Evolutionary conservation across 2,888 invertebrate species (phyloP), one percentile per base, ranked within the genome.

Genomic region (Empis stercorea): DNA sequence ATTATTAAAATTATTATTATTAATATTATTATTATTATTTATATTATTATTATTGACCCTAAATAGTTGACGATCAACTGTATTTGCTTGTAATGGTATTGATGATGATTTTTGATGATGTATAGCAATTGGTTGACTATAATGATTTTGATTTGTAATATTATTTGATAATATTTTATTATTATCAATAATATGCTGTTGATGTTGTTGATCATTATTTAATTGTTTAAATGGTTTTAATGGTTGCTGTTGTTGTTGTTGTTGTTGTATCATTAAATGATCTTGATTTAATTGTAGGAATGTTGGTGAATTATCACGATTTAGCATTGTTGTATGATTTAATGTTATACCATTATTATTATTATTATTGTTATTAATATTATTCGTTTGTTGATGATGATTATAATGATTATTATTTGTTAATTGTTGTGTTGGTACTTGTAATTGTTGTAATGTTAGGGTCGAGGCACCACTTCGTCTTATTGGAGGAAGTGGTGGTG

Each of bases 401-500:
- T 27, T 27, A 27, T 27, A 27, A 27, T 27, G 23, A 27, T 27
- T 27, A 27, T 27, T 27, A 27, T 45, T 47, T 20, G 23, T 7
- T 27, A 27, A 7, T 27, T 27, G 23, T 27, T 27, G 57, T 46
- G 61, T 65, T 55, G 64, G 61, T 50, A 66, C 65, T 52, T 66
- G 63, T 32, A 67, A 57, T 48, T 66, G 67, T 55, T 66, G 66
- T 43, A 66, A 59, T 36, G 61, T 60, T 48, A 66, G 56, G 51
- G 56, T 57, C 56, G 62, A 60, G 57, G 60, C 59, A 57, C 64
- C 66, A 48, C 53, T 52, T 65, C 68, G 61, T 62, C 67, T 64
- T 59, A 81, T 79, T 75, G 78, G 82, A 75, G 87, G 86, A 80
- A 87, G 87, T 85, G 87, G 86, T 73, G 87, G 66, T 55, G 58